phyloP scores from a whole-genome alignment of 2,797 vertebrate species.

The Mormyrops attenuatus region DNA sequence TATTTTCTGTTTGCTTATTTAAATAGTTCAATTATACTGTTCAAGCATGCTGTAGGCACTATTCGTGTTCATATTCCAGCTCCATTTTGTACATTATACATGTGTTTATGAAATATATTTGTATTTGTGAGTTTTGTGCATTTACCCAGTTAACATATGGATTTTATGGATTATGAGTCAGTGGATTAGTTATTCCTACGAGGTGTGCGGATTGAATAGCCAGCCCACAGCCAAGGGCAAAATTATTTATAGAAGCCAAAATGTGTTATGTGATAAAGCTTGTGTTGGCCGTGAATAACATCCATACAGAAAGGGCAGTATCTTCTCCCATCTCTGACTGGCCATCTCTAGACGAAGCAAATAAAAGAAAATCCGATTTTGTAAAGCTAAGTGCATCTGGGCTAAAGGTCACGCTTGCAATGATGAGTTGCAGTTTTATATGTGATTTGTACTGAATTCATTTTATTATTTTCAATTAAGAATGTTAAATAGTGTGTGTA shows the following conservation, averaged over 20 bases:
- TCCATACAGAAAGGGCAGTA: background rate
- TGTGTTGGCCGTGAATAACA: background rate
- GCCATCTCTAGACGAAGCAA: background rate
- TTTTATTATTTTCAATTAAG: background rate
- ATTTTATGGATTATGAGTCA: constrained; percentile 2
- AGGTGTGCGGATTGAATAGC: background rate
- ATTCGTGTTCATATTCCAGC: background rate
- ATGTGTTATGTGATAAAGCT: background rate
- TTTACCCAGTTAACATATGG: background rate
- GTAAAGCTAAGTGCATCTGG: background rate
- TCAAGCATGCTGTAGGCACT: background rate
- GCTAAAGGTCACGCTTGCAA: background rate
- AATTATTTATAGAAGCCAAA: background rate
- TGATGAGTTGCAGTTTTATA: background rate
- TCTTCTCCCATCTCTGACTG: background rate
- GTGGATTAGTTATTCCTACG: background rate
- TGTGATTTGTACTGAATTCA: background rate
- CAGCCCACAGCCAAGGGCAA: background rate
- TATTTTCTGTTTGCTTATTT: background rate
- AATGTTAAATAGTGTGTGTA: background rate
- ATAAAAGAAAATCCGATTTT: background rate
- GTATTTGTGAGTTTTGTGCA: background rate
- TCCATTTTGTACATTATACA: background rate
- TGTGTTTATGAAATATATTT: background rate
- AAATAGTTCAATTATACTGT: background rate